Evolutionary conservation across 2,888 invertebrate species (phyloP).

Genomic region (Spisula subtruncata): DNA sequence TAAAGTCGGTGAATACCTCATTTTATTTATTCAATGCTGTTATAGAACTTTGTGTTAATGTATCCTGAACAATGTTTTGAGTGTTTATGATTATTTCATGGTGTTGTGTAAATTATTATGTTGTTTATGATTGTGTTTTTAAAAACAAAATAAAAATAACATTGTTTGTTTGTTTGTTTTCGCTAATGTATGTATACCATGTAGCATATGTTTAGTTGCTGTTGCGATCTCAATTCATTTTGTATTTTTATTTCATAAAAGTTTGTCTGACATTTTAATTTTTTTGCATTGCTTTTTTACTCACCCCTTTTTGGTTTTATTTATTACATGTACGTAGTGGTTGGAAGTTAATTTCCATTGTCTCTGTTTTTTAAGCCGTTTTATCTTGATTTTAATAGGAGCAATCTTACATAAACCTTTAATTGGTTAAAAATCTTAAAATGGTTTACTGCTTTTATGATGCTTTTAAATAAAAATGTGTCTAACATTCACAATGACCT

Average conservation of each 20-base stretch:
- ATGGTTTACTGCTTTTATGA: neutral
- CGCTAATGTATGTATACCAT: neutral
- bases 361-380: neutral
- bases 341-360: neutral
- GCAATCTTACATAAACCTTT: neutral
- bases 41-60: neutral
- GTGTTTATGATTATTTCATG: neutral
- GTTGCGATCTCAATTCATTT: neutral
- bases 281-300: neutral
- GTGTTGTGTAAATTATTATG: neutral
- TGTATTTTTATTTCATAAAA: neutral
- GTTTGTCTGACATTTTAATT: neutral
- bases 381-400: neutral
- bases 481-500: neutral
- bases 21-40: slow-evolving; percentile 23
- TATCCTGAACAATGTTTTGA: neutral
- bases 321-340: neutral
- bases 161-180: slow-evolving; percentile 11
- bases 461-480: neutral
- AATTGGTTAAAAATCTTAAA: too few species aligned
- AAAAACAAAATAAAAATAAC: slow-evolving; percentile 13
- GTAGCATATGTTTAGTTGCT: neutral
- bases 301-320: neutral
- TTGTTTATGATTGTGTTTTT: neutral
- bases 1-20: slow-evolving; percentile 7